Conservation (phyloP, 2,797 vertebrate genomes). For the Peromyscus attwateri region DNA sequence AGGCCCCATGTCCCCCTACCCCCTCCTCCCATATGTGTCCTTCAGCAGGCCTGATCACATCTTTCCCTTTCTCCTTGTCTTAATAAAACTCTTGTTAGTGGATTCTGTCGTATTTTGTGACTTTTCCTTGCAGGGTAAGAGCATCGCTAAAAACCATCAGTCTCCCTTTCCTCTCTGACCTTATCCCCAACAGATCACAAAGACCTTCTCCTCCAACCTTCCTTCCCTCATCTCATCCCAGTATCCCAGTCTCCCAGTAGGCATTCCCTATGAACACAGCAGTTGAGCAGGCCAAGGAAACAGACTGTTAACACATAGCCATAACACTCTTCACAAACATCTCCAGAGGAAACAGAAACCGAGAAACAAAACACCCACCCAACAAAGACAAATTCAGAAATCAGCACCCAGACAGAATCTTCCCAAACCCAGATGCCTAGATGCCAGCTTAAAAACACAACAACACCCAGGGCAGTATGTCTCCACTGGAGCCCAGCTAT, state of each 20-base stretch:
- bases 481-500: neutral
- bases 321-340: neutral
- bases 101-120: too few relatives aligned
- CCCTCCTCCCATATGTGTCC: too few relatives aligned
- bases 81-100: too few relatives aligned
- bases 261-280: neutral
- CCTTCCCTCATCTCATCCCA: neutral
- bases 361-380: neutral
- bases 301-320: neutral
- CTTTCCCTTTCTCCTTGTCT: too few relatives aligned
- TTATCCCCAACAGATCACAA: too few relatives aligned
- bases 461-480: neutral
- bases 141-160: too few relatives aligned
- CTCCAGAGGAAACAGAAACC: neutral
- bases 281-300: neutral
- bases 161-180: neutral
- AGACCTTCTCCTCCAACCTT: neutral
- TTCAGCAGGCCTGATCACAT: too few relatives aligned
- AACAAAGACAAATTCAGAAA: neutral
- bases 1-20: too few relatives aligned
- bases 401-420: neutral
- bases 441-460: neutral
- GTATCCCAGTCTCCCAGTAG: neutral
- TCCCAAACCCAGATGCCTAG: neutral
- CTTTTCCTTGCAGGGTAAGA: too few relatives aligned